Evolutionary conservation across 2,797 vertebrate genomes (phyloP), one percentile per base, ranked within the genome.

Genomic region (Uromys caudimaculatus): DNA sequence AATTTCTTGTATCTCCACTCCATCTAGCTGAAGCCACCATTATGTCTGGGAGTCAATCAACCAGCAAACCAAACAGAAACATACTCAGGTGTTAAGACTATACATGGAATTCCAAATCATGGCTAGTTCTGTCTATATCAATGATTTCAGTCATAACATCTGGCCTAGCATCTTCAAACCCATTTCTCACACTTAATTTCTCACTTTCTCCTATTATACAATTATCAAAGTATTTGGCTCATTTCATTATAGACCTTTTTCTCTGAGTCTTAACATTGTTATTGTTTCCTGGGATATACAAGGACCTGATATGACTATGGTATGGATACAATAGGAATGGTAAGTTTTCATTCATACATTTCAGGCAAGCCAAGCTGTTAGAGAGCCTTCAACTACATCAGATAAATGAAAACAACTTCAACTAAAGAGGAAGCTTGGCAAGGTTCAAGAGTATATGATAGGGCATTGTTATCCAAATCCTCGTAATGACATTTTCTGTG

Each of bases 11-110:
- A 93, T 71, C 41, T 56, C n/a, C 27, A 24, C 69, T 90, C 52
- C 27, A 47, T 85, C 82, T 73, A 64, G 3, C 54, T 32, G 87
- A 96, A 91, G 50, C n/a, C 41, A 62, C 16, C 54, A 67, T 60
- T 92, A 77, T 50, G 38, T 75, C 44, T 58, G 78, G 6, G 21
- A 91, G 58, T 90, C 64, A 81, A 29, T 78, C 35, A 95, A 16
- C 52, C 71, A 92, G n/a, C 35, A 95, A 76, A 77, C 14, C 24
- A 81, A 92, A 86, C n/a, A 95, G 23, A 95, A 96, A 89, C 6
- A 69, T 4, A 44, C 44, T 93, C 14, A 78, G 38, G 52, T 50
- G 12, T 41, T 88, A 32, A 88, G 21, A 35, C 21, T 90, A 90
- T 21, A 79, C 2, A 32, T 2, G 54, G 47, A 96, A 90, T 73